A percentile compares a stretch with the other conserved stretches of the same genome.
phyloP scores from a whole-genome alignment of 2,113 vertebrate species.

The Pelobates fuscus region DNA sequence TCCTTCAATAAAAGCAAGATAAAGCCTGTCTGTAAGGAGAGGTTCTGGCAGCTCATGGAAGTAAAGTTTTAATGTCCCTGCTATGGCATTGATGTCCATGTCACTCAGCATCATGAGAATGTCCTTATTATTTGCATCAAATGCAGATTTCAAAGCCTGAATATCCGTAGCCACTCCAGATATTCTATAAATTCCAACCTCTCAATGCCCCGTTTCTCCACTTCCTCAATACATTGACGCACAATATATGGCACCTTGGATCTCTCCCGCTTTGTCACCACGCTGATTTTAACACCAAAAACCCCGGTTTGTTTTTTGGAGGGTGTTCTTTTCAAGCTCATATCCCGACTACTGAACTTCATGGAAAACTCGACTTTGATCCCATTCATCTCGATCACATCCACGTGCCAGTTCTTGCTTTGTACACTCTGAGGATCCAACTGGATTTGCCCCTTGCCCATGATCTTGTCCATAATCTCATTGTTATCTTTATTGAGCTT shows the following conservation, averaged over 20 bases:
- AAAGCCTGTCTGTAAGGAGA: constrained; percentile 94
- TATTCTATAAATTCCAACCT: constrained; percentile 98
- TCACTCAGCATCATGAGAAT: constrained; percentile 97
- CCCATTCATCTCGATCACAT: constrained; percentile 98
- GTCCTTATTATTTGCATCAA: constrained; percentile 98
- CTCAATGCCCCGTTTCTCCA: constrained; percentile 98
- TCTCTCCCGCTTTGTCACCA: constrained; percentile 97
- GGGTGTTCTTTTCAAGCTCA: constrained; percentile 95
- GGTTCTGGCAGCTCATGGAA: constrained; percentile 97
- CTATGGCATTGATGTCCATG: constrained; percentile 99
- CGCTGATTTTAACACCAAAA: constrained; percentile 97
- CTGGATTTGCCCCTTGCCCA: constrained; percentile 98
- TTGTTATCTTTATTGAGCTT: constrained; percentile 97
- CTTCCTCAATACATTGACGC: constrained; percentile 96
- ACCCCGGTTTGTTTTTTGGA: constrained; percentile 98
- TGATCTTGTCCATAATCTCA: constrained; percentile 97
- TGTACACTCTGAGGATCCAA: constrained; percentile 93
- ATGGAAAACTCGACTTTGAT: constrained; percentile 99
- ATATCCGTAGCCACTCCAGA: constrained; percentile 97
- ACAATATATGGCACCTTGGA: constrained; percentile 99
- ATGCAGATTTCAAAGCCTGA: constrained; percentile 91
- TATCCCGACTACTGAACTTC: constrained; percentile 97
- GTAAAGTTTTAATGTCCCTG: constrained; percentile 95
- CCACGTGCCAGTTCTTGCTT: constrained; percentile 97
- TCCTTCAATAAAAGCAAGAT: constrained; percentile 96